These are phyloP conservation scores for Ypsolopha scabrella DNA, from an alignment of 2,888 invertebrate genomes.

Conservation along the genomic window DNA sequence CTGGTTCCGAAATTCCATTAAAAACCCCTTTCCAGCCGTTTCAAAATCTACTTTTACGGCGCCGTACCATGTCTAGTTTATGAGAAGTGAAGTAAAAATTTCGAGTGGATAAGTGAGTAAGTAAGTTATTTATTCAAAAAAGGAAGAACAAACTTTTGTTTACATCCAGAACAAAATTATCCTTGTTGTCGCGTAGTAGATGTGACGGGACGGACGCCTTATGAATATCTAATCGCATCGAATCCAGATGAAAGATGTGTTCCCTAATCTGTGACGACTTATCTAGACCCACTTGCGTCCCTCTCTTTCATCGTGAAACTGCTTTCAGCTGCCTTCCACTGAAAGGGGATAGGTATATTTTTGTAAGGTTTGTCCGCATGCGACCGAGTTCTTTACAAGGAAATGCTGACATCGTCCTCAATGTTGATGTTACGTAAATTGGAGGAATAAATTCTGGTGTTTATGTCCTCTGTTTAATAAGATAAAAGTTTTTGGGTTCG, in stretches of 20 bases:
- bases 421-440: too few species aligned
- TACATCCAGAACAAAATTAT: slow-evolving; percentile 19
- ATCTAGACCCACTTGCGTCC: slow-evolving; percentile 25
- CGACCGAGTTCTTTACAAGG: slow-evolving; percentile 24
- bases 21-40: too few species aligned
- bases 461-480: too few species aligned
- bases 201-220: slow-evolving; percentile 20
- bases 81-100: too few species aligned
- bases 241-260: slow-evolving; percentile 52
- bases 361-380: slow-evolving; percentile 16
- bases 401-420: slow-evolving; percentile 5
- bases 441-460: too few species aligned
- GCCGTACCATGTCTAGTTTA: too few species aligned
- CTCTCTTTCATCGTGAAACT: too few species aligned
- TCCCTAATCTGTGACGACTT: slow-evolving; percentile 47
- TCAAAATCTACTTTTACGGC: too few species aligned
- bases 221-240: slow-evolving; percentile 56
- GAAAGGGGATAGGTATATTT: too few species aligned
- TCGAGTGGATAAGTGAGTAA: not conserved
- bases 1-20: too few species aligned
- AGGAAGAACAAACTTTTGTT: slow-evolving; percentile 29
- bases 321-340: too few species aligned
- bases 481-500: too few species aligned
- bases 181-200: not conserved
- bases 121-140: not conserved